Evolutionary conservation across 2,888 invertebrate species (phyloP), one percentile per base, ranked within the genome.

Genomic region (Epinotia bilunana): DNA sequence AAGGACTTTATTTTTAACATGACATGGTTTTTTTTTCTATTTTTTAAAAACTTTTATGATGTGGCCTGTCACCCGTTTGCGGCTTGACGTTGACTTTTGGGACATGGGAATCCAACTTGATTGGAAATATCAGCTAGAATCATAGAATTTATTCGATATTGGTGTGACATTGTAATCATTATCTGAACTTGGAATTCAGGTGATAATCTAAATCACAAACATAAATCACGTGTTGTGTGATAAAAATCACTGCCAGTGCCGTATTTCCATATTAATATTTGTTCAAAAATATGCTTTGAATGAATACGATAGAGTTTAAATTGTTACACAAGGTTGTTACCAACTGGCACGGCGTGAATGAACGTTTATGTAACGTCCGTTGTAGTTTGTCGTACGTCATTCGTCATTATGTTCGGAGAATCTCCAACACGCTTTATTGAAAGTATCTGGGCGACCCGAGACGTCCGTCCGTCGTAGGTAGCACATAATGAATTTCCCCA

Each of bases 321-420:
- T 69, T 74, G 57, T 43, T 33, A 33, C 69, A 53, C 43, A 46
- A 62, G 39, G 43, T 7, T 28, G 53, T 57, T 69, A 57, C 68
- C 20, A 74, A 57, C 53, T 39, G 73, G 33, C 43, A 33, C 20
- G 53, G 43, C 61, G 39, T 53, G 39, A 60, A 68, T 63, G 57
- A 46, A 60, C 49, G 57, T 62, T 73, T 68, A 73, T 61, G 57
- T 63, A 74, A 74, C 60, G 78, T 77, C 62, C 28, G 58, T 61
- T 68, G 74, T 62, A 46, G 39, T 13, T 46, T 13, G 46, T 46
- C 77, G 13, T 60, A 73, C 68, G 64, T 60, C 73, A 73, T 55
- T 39, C 58, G n/a, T 69, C 28, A 68, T 69, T 46, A 68, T 20
- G 60, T 67, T 73, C 53, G 23, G 67, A 61, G 20, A 33, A 55